Evolutionary conservation across 1,140 invertebrate genomes (phyloP).

Genomic region (Gryon sp.): DNA sequence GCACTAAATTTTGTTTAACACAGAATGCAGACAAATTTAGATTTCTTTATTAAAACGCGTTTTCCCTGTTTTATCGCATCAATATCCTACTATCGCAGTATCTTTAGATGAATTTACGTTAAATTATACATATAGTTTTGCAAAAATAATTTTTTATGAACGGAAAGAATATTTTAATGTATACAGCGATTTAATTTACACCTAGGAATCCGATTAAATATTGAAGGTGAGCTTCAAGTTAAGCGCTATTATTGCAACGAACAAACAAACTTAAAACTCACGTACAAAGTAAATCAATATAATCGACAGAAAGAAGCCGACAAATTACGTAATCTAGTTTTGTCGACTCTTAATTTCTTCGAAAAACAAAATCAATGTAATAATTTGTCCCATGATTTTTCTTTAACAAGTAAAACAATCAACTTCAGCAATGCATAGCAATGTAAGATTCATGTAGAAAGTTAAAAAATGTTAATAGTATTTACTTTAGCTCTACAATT

Average conservation of each 20-base stretch:
- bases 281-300: conserved; percentile 49
- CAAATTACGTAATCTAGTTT: conserved; percentile 59
- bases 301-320: conserved; percentile 56
- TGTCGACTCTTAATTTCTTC: conserved; percentile 52
- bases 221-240: conserved; percentile 19
- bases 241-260: conserved; percentile 14
- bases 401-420: conserved; percentile 31
- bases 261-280: conserved; percentile 54
- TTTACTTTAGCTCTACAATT: no score
- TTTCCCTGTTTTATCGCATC: no score
- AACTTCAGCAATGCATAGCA: conserved; percentile 17
- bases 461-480: conserved; percentile 38
- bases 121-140: no score
- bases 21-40: no score
- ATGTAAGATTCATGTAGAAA: conserved; percentile 4
- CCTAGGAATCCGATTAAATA: conserved; percentile 42
- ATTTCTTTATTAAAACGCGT: no score
- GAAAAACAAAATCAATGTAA: conserved; percentile 54
- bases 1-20: conserved; percentile 15
- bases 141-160: no score
- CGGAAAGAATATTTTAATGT: no score
- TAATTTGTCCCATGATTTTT: conserved; percentile 41
- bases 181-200: no score
- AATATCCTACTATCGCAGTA: no score
- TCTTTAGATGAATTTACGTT: no score